Evolutionary conservation across 1,140 invertebrate genomes (phyloP).

Genomic region (Zeugodacus cucurbitae): DNA sequence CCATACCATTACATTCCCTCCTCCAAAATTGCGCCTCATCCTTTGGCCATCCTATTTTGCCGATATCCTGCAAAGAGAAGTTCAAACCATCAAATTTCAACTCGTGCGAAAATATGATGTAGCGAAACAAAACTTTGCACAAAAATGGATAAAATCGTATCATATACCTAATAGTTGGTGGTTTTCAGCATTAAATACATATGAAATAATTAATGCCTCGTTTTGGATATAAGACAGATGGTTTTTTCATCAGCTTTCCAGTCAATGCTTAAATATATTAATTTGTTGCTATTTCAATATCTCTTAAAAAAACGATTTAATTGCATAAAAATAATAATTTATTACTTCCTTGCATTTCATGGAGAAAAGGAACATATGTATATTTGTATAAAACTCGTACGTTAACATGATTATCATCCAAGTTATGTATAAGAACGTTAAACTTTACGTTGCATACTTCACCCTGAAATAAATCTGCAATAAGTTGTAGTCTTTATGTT

Average conservation of each 20-base stretch:
- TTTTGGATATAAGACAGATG: too few relatives aligned
- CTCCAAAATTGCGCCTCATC: too few relatives aligned
- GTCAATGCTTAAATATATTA: not conserved
- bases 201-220: too few relatives aligned
- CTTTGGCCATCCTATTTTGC: too few relatives aligned
- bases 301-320: not conserved
- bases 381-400: not conserved
- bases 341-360: not conserved
- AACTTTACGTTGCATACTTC: not conserved
- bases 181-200: too few relatives aligned
- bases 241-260: not conserved
- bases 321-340: constrained; percentile 17
- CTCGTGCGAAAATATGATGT: too few relatives aligned
- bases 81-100: too few relatives aligned
- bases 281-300: not conserved
- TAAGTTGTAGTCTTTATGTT: constrained; percentile 19
- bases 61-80: too few relatives aligned
- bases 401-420: not conserved
- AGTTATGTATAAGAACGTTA: not conserved
- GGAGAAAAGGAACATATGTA: not conserved
- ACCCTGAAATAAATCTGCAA: constrained; percentile 17
- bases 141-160: too few relatives aligned
- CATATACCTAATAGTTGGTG: too few relatives aligned
- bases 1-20: too few relatives aligned
- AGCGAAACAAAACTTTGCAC: too few relatives aligned